Base-by-base conservation (phyloP, 2,888 invertebrate species). In the Parthenolecanium corni region DNA sequence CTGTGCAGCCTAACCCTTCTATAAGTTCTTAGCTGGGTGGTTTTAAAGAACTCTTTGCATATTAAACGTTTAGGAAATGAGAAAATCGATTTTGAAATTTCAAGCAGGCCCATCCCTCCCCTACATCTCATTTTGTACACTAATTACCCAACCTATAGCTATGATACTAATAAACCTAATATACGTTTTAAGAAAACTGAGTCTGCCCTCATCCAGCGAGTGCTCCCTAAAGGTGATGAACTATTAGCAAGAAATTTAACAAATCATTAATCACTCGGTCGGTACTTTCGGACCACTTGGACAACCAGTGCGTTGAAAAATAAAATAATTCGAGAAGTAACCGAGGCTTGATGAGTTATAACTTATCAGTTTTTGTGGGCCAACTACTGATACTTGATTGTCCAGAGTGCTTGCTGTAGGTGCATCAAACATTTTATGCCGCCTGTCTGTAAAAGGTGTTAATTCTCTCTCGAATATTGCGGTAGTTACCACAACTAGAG, bases 221-320 rank as follows among this genome's bases (percentile, higher is more conserved):
- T 31, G 31, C 31, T 53, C 38, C 31, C 21, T 14, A 58, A 58
- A 58, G 58, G 58, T 58, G 58, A 58, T 58, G 58, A 58, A 58
- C 58, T 58, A 58, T 58, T 58, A 58, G 58, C 58, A 36, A 58
- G 58, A 47, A 58, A 58, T 47, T 58, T 58, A 58, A 58, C 58
- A 49, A 58, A 58, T 49, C 58, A 58, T 58, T 36, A 58, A 58
- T 58, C 58, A 58, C 49, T 14, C 58, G 52, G 52, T 52, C 49
- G 20, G 23, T 23, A 23, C 18, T 18, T 11, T 14, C 49, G 18
- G 14, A 49, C 21, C 23, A 21, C 20, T 21, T 23, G 21, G 23
- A 21, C 21, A 21, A 21, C 14, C 12, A 14, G 20, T 20, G 49
- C 49, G 49, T 18, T 21, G 21, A 31, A 36, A 31, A 42, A 56